A percentile compares a stretch with the other conserved stretches of the same genome.
phyloP scores from a whole-genome alignment of 2,113 vertebrate species.

The Pandion haliaetus region DNA sequence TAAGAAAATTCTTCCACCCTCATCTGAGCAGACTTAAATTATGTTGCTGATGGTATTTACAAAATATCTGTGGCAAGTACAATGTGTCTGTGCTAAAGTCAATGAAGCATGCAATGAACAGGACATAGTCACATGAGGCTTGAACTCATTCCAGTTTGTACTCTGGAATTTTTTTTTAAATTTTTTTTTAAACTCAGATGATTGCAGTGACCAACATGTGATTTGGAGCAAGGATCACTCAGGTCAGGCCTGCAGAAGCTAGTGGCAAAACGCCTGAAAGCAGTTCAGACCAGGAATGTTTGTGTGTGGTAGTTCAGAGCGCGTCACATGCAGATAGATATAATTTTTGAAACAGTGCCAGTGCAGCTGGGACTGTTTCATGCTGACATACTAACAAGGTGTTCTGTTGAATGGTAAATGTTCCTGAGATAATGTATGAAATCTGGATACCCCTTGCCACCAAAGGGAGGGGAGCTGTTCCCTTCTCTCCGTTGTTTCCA shows the following conservation, averaged over 20 bases:
- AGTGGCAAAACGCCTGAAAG: constrained; percentile 27
- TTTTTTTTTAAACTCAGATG: constrained; percentile 27
- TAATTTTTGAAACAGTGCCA: background rate
- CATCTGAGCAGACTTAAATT: constrained; percentile 1
- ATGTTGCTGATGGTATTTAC: constrained; percentile 65
- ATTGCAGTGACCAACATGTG: constrained; percentile 55
- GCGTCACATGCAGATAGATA: background rate
- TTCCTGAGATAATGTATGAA: background rate
- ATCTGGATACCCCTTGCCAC: background rate
- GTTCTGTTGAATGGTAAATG: background rate
- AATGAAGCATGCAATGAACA: constrained; percentile 66
- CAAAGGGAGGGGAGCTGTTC: background rate
- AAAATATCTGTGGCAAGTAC: constrained; percentile 70
- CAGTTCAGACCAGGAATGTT: constrained; percentile 23
- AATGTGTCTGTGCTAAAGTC: constrained; percentile 61
- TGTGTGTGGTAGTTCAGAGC: background rate
- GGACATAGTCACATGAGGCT: constrained; percentile 67
- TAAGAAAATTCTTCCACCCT: constrained; percentile 38
- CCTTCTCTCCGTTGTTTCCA: background rate
- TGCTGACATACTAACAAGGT: background rate
- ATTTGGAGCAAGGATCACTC: background rate
- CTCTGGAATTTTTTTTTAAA: constrained; percentile 12
- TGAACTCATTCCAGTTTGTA: constrained; percentile 53
- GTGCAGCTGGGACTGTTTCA: background rate
- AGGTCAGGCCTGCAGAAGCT: constrained; percentile 47